These are phyloP conservation scores for Decapterus maruadsi DNA, from an alignment of 2,797 vertebrate genomes.

Conservation along the genomic window DNA sequence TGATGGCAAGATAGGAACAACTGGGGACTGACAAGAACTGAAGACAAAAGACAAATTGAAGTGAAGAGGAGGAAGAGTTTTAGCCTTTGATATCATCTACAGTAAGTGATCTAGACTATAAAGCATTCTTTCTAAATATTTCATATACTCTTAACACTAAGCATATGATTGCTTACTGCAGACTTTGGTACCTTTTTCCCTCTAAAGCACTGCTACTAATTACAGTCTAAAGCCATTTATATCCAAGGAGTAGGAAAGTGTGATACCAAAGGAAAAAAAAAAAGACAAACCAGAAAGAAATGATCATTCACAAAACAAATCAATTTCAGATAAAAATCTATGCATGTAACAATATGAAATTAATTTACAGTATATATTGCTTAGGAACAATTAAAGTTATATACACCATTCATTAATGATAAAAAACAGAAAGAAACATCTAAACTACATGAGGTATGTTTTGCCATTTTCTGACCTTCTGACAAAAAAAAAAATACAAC, in stretches of 20 bases:
- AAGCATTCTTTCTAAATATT: conserved; percentile 57
- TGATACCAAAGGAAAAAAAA: conserved; percentile 62
- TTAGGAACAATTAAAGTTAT: conserved; percentile 82
- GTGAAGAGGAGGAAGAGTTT: conserved; percentile 59
- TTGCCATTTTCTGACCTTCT: conserved; percentile 74
- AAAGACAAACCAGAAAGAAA: conserved; percentile 58
- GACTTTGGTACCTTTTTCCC: conserved; percentile 78
- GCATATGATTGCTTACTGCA: conserved; percentile 56
- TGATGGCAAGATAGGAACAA: conserved; percentile 45
- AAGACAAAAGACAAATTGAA: conserved; percentile 58
- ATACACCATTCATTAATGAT: conserved; percentile 72
- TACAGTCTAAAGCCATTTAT: conserved; percentile 82
- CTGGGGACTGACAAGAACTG: conserved; percentile 41
- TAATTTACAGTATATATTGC: conserved; percentile 86
- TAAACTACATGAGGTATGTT: conserved; percentile 88
- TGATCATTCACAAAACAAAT: conserved; percentile 64
- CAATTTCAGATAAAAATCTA: conserved; percentile 77
- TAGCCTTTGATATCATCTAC: conserved; percentile 72
- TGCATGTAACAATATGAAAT: conserved; percentile 76
- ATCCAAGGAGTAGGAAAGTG: conserved; percentile 64
- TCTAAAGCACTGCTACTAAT: conserved; percentile 79
- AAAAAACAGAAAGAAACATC: conserved; percentile 71
- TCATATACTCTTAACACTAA: conserved; percentile 35
- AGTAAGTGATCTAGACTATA: conserved; percentile 67
- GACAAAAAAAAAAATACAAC: conserved; percentile 59